Evolutionary conservation across 2,113 vertebrate genomes (phyloP).

Genomic region (Cynocephalus volans): DNA sequence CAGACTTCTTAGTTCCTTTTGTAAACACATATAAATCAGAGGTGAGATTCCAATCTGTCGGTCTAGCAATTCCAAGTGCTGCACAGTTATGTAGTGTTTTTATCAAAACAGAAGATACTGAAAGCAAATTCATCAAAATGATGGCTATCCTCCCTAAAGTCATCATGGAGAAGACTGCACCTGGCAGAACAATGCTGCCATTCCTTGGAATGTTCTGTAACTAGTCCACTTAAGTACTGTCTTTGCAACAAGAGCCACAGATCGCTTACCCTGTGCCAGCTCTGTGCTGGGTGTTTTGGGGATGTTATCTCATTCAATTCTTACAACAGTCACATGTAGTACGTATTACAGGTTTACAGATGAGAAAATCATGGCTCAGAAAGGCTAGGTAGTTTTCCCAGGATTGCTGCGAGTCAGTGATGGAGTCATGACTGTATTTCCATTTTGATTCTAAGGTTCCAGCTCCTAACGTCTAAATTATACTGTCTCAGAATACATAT

Average conservation of each 20-base stretch:
- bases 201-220: background rate
- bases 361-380: background rate
- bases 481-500: background rate
- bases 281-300: background rate
- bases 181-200: background rate
- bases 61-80: background rate
- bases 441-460: background rate
- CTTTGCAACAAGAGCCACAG: background rate
- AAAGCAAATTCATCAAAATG: conserved; percentile 45
- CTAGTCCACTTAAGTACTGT: background rate
- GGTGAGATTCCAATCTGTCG: conserved; percentile 13
- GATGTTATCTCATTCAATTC: background rate
- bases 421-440: background rate
- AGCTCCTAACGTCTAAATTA: background rate
- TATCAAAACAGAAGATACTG: background rate
- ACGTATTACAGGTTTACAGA: background rate
- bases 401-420: background rate
- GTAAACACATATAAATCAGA: conserved; percentile 25
- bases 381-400: background rate
- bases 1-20: conserved; percentile 21
- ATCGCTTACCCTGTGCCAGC: background rate
- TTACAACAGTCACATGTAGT: background rate
- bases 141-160: background rate
- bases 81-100: background rate
- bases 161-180: background rate